These are phyloP conservation scores for Nothobranchius furzeri DNA, from an alignment of 2,113 vertebrate species.

Conservation along the genomic window DNA sequence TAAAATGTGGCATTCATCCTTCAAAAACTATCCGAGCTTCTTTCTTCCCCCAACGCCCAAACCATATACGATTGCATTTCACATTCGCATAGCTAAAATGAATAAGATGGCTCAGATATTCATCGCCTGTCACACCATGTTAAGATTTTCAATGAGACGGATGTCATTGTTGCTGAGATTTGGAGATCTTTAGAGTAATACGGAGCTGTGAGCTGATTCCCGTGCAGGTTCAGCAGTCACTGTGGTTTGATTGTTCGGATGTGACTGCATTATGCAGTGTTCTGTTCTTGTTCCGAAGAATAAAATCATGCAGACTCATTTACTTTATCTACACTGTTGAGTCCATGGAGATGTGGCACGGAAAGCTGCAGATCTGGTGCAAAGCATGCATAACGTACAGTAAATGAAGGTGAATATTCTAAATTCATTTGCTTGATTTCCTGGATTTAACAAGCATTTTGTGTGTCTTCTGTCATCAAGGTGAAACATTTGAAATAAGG, in stretches of 20 bases:
- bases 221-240: slow-evolving; percentile 11
- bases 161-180: slow-evolving; percentile 34
- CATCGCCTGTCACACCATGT: slow-evolving; percentile 50
- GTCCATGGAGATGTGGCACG: slow-evolving; percentile 42
- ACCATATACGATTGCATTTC: slow-evolving; percentile 39
- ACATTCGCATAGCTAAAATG: slow-evolving; percentile 46
- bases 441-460: slow-evolving; percentile 26
- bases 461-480: slow-evolving; percentile 36
- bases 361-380: slow-evolving; percentile 29
- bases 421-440: slow-evolving; percentile 42
- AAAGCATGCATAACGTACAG: slow-evolving; percentile 31
- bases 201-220: slow-evolving; percentile 20
- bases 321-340: slow-evolving; percentile 23
- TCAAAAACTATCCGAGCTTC: slow-evolving; percentile 32
- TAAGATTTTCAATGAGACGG: slow-evolving; percentile 41
- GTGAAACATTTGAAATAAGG: slow-evolving; percentile 20
- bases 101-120: slow-evolving; percentile 44
- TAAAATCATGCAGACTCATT: slow-evolving; percentile 30
- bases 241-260: slow-evolving; percentile 39
- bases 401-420: slow-evolving; percentile 43
- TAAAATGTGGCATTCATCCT: slow-evolving; percentile 49
- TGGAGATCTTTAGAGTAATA: slow-evolving; percentile 21
- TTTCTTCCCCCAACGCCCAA: slow-evolving; percentile 23
- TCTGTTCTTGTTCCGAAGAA: slow-evolving; percentile 9
- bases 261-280: slow-evolving; percentile 22